Evolutionary conservation across 64 coral and sea anemone genomes (phyloP), one percentile per base, ranked within the genome.

Genomic region (Astreopora myriophthalma): DNA sequence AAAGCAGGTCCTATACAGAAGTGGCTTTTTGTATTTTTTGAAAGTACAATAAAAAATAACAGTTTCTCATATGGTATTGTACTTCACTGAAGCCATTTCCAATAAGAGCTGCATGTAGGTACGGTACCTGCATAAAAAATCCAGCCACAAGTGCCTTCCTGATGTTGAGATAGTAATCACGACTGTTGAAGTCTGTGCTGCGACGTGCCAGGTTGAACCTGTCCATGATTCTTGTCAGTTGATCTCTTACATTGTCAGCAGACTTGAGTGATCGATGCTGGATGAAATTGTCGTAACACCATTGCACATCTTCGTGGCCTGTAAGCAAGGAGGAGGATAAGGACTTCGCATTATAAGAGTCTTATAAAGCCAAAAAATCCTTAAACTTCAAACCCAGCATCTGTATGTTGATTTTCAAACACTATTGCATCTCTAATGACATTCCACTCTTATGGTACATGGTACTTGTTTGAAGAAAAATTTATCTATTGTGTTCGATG

Each of bases 41-140:
- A 13, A 55, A n/a, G n/a, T n/a, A n/a, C n/a, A n/a, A n/a, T n/a
- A n/a, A n/a, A n/a, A n/a, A n/a, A n/a, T n/a, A n/a, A n/a, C n/a
- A n/a, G n/a, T n/a, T n/a, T n/a, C n/a, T n/a, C n/a, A n/a, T n/a
- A n/a, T n/a, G n/a, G n/a, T n/a, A n/a, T n/a, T n/a, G n/a, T n/a
- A n/a, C n/a, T n/a, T n/a, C 23, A 19, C 20, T 63, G 79, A 83
- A 64, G 79, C 57, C 55, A 83, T 64, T 83, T 31, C 64, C 19
- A 83, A 23, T 33, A 38, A 83, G 79, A 31, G 10, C 33, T 83
- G 57, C 22, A 39, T 63, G 9, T 83, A 58, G 3, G 20, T 37
- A 81, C 85, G 64, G 75, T 99, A 99, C 97, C 97, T 99, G 97
- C 97, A 99, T 99, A 67, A 99, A 99, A 71, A 99, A 99, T 89